phyloP scores from a whole-genome alignment of 1,140 invertebrate genomes.

The Catajapyx aquilonaris region DNA sequence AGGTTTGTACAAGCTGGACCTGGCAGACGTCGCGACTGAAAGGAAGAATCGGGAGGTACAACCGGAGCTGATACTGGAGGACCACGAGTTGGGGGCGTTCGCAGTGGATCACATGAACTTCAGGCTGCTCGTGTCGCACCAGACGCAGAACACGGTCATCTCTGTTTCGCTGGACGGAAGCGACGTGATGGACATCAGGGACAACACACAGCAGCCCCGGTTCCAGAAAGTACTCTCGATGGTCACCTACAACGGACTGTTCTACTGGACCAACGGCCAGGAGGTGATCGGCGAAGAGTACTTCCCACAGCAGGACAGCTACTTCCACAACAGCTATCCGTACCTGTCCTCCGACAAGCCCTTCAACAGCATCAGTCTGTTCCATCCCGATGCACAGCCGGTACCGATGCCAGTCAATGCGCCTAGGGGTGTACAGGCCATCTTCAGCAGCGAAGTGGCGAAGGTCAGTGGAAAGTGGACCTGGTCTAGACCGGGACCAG shows the following conservation, averaged over 20 bases:
- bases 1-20: slow-evolving; percentile 55
- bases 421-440: slow-evolving; percentile 49
- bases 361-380: slow-evolving; percentile 32
- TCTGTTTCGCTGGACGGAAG: slow-evolving; percentile 62
- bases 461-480: no score
- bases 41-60: slow-evolving; percentile 29
- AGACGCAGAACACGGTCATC: slow-evolving; percentile 49
- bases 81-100: slow-evolving; percentile 40
- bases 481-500: slow-evolving; percentile 5
- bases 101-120: slow-evolving; percentile 62
- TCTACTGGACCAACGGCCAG: slow-evolving; percentile 61
- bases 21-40: slow-evolving; percentile 45
- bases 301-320: slow-evolving; percentile 34
- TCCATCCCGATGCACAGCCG: slow-evolving; percentile 42
- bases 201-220: slow-evolving; percentile 49
- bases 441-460: slow-evolving; percentile 47
- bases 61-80: slow-evolving; percentile 33
- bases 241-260: slow-evolving; percentile 46
- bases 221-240: slow-evolving; percentile 56
- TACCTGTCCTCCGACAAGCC: slow-evolving; percentile 19
- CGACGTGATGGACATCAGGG: slow-evolving; percentile 12
- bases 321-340: slow-evolving; percentile 50
- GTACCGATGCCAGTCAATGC: slow-evolving; percentile 52
- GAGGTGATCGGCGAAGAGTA: slow-evolving; percentile 50
- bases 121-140: slow-evolving; percentile 45